Evolutionary conservation across 2,888 invertebrate species (phyloP), one percentile per base, ranked within the genome.

Genomic region (Drosophila affinis): DNA sequence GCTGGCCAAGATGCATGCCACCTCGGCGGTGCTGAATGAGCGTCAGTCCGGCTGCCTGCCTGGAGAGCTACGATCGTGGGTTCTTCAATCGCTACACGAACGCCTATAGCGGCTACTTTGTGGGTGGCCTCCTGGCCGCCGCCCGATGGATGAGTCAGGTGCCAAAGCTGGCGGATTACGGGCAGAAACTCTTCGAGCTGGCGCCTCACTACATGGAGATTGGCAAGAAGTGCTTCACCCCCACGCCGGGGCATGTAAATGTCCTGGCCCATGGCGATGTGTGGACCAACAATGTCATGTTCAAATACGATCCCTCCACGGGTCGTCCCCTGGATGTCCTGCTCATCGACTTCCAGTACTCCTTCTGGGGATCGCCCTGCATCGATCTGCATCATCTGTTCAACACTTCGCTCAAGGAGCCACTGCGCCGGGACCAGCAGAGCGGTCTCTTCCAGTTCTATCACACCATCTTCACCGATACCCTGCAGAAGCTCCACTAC

Each of bases 1-100:
- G 1, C 64, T 93, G 72, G 93, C 93, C 1, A 92, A 92, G 76
- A 93, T 93, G 81, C 94, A 94, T 77, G 93, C 93, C 0, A 88
- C 93, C 0, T 93, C 93, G 1, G 92, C 93, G 0, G 93, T 92
- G 0, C 78, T 92, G 24, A 93, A 93, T 67, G 89, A 91, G 29
- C 91, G 90, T 2, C 76, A 88, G 34, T 56, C 59, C 0, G 84
- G 89, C 0, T 73, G 58, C n/a, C 0, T 73, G 58, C n/a, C 67
- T 92, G 24, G 81, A 90, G 46, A 71, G 62, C 1, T 92, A 87
- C 27, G 91, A 92, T 78, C 87, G 90, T 0, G 92, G 92, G 0
- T 86, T 92, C 72, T 92, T 91, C 21, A 92, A 92, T 67, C 84
- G 85, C 0, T 87, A 92, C 53, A 91, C 92, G 0, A 81, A 90